A percentile compares a stretch with the other conserved stretches of the same genome.
Conservation (phyloP, 2,888 invertebrate genomes). For the Campoplex nolae region DNA sequence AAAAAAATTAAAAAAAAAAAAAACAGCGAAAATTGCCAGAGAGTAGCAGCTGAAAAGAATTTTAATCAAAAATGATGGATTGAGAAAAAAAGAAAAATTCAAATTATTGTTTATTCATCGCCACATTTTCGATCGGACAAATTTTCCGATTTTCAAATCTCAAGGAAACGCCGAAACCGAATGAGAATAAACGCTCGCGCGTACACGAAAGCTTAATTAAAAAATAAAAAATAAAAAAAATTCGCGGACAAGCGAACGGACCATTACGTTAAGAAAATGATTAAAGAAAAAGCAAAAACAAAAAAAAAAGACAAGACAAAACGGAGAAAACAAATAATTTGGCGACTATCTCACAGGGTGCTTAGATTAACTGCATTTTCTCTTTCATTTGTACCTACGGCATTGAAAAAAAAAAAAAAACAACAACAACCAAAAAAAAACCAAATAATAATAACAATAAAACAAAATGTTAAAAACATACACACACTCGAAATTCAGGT, state of each 20-base stretch:
- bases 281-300: constrained; percentile 15
- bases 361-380: constrained; percentile 45
- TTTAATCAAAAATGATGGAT: background rate
- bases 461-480: constrained; percentile 51
- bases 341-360: constrained; percentile 62
- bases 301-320: constrained; percentile 29
- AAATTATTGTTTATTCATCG: background rate
- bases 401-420: constrained; percentile 16
- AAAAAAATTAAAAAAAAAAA: background rate
- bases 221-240: constrained; percentile 3
- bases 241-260: constrained; percentile 54
- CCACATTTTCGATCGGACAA: background rate
- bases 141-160: constrained; percentile 13
- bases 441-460: constrained; percentile 29
- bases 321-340: constrained; percentile 29
- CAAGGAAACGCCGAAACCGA: constrained; percentile 34
- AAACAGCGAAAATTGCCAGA: background rate
- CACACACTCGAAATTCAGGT: constrained; percentile 70
- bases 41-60: background rate
- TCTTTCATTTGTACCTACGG: constrained; percentile 24
- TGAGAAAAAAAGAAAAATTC: background rate
- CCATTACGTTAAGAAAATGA: constrained; percentile 59
- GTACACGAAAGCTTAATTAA: constrained; percentile 31
- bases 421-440: too few species aligned
- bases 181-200: constrained; percentile 27